Evolutionary conservation across 1,140 invertebrate genomes (phyloP), one percentile per base, ranked within the genome.

Genomic region (Trichonephila clavata): DNA sequence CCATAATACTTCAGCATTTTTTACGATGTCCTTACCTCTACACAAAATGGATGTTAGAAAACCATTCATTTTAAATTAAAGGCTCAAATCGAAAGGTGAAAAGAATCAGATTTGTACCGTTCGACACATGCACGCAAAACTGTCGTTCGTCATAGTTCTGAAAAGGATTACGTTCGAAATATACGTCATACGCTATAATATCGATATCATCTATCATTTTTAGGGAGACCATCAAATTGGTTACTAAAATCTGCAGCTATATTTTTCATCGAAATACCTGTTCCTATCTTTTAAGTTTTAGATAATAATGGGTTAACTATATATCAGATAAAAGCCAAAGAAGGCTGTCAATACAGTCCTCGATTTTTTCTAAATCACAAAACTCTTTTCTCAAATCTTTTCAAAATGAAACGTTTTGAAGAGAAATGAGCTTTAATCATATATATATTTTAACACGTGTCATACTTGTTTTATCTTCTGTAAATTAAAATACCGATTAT

Each of bases 61-160:
- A 0, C 20, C 24, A 39, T 77, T 24, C 71, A 39, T 39, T 27
- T 77, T 39, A 77, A 77, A 77, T 32, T 77, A 77, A 16, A 7
- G 71, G 14, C 14, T 16, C 24, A 77, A 77, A 77, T 77, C 27
- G 71, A 77, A 77, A 77, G 71, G 71, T 77, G 71, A 39, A 77
- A 77, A 77, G 71, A n/a, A 77, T 27, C 71, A 8, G 14, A 16
- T 77, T 77, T 77, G n/a, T 39, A 20, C 71, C 27, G n/a, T 27
- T 50, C 71, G 71, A 39, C 50, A 13, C 50, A 50, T 16, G 32
- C 71, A 77, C 71, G 71, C 71, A n/a, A 77, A 77, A 4, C 20
- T 24, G 24, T 24, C 71, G 16, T 77, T 77, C 24, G 32, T 77
- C 71, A 77, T 39, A 21, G n/a, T 8, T 50, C 24, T 32, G 71